Percentiles rank a stretch among this genome's conserved stretches.
phyloP scores from a whole-genome alignment of 2,797 vertebrate species.

The Sebastes glaucus region DNA sequence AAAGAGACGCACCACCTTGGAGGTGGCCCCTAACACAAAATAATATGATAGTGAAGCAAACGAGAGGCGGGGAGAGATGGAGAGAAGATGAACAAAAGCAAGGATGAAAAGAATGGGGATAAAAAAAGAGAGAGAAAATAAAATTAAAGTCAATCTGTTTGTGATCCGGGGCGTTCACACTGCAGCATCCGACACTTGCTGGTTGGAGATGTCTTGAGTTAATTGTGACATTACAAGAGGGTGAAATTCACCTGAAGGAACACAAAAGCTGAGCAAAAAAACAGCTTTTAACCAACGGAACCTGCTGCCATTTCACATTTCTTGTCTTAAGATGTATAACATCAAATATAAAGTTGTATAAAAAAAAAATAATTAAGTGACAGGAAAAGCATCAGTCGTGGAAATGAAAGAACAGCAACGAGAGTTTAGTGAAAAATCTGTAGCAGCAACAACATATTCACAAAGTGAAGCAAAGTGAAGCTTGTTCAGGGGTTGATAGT shows the following conservation, averaged over 20 bases:
- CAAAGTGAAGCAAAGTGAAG: conserved; percentile 15
- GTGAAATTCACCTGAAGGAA: not conserved
- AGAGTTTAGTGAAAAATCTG: not conserved
- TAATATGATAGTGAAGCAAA: conserved; percentile 11
- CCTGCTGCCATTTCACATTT: not conserved
- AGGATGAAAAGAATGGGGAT: not conserved
- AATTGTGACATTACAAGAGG: not conserved
- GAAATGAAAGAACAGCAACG: conserved; percentile 2
- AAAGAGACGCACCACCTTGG: conserved; percentile 86
- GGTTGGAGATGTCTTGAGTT: not conserved
- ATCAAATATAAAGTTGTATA: not conserved
- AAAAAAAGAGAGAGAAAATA: conserved; percentile 11
- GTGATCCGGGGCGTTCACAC: not conserved
- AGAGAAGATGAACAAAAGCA: conserved; percentile 1
- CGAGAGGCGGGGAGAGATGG: not conserved
- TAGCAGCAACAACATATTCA: conserved; percentile 10
- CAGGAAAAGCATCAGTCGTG: not conserved
- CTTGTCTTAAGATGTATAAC: not conserved
- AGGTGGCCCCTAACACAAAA: conserved; percentile 83
- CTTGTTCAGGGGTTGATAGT: not conserved
- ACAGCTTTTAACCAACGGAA: not conserved
- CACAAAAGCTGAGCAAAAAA: not conserved
- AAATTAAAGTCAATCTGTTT: conserved; percentile 4
- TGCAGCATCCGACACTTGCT: not conserved
- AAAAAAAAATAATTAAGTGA: not conserved